Percentiles rank a stretch among this genome's conserved stretches.
These are phyloP conservation scores for Pseudonaja textilis DNA, from an alignment of 2,113 vertebrate species.

Conservation along the genomic window DNA sequence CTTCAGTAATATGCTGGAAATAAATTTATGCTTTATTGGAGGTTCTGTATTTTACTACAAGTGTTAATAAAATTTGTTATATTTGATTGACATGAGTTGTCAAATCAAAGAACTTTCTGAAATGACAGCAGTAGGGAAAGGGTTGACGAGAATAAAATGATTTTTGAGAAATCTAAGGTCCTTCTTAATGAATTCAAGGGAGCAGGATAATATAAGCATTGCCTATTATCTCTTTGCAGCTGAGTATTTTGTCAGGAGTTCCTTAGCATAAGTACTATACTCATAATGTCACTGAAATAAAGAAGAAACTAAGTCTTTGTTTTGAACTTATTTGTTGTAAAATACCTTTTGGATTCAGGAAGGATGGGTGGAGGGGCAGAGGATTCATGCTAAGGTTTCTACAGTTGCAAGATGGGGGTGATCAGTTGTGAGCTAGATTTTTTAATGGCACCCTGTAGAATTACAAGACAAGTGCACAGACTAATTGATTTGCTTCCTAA, in stretches of 20 bases:
- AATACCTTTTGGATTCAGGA: background rate
- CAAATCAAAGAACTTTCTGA: background rate
- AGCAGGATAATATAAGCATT: background rate
- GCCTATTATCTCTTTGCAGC: background rate
- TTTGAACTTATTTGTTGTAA: background rate
- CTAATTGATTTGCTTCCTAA: conserved; percentile 62
- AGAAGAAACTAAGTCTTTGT: background rate
- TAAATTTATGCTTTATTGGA: background rate
- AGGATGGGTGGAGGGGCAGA: background rate
- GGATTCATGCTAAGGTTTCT: conserved; percentile 28
- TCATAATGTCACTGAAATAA: background rate
- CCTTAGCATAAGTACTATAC: background rate
- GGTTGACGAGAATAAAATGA: background rate
- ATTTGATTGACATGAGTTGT: background rate
- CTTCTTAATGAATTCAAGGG: background rate
- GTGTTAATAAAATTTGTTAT: background rate
- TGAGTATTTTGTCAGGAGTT: background rate
- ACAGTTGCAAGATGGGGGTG: conserved; percentile 45
- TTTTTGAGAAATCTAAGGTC: background rate
- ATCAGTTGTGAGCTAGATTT: conserved; percentile 50
- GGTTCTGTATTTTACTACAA: background rate
- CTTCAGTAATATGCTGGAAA: background rate
- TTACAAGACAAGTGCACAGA: conserved; percentile 59
- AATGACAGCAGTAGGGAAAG: background rate
- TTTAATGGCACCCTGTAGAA: conserved; percentile 61